Evolutionary conservation across 23 tunicate genomes (phyloP), one percentile per base, ranked within the genome.

Genomic region (Diplosoma virens): DNA sequence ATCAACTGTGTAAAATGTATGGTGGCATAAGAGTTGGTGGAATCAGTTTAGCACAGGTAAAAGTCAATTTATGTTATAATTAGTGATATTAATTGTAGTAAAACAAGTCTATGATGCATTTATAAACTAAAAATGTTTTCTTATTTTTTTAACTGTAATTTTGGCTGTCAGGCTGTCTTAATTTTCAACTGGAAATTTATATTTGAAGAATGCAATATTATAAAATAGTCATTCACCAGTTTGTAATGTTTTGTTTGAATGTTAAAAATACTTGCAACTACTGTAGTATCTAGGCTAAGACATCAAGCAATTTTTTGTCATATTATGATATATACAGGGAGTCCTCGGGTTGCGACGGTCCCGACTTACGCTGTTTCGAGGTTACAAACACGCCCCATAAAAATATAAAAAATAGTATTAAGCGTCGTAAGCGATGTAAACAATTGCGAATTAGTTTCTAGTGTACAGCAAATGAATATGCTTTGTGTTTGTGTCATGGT

Each of bases 41-140:
- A 29, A 72, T 86, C 23, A 86, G 80, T 47, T 34, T 79, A 27
- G 33, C 85, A 6, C 92, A 86, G 92, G 92, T 79, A 9, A 33
- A 48, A 32, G 25, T 7, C 20, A 11, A 16, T 45, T 16, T 45
- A 45, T 9, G 16, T 16, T 45, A 11, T 45, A 45, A 45, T 9
- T 45, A 45, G 52, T 45, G 52, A 45, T n/a, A n/a, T n/a, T n/a
- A 45, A 9, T 9, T 45, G 11, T 45, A 9, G 52, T 45, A 11
- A 45, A 45, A 9, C 16, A 11, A 45, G 52, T 9, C 11, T 45
- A 45, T 45, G 11, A 16, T 45, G 52, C 16, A 16, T 11, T 16
- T 45, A 45, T 58, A 11, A 58, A 21, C 7, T 17, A 58, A 58
- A n/a, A n/a, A n/a, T n/a, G n/a, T n/a, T n/a, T n/a, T n/a, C n/a